Percentiles rank a stretch among this genome's conserved stretches.
These are phyloP conservation scores for Drosophila paramelanica DNA, from an alignment of 2,888 invertebrate species.

Conservation along the genomic window DNA sequence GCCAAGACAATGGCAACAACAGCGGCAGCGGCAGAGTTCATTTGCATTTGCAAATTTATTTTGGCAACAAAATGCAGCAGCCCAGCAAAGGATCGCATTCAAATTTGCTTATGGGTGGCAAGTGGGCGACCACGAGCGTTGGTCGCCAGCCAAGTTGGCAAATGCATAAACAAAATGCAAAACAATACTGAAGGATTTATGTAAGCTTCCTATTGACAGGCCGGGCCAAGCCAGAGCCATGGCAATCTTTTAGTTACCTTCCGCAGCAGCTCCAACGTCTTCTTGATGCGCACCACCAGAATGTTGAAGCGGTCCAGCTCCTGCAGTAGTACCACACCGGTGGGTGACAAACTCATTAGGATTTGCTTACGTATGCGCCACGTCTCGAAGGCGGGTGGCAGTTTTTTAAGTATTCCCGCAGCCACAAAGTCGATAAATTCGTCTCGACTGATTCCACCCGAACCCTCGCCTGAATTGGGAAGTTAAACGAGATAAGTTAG, in stretches of 20 bases:
- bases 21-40: constrained; percentile 53
- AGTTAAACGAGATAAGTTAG: constrained; percentile 33
- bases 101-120: constrained; percentile 47
- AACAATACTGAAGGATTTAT: constrained; percentile 78
- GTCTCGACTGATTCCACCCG: constrained; percentile 92
- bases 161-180: constrained; percentile 76
- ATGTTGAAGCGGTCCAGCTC: constrained; percentile 95
- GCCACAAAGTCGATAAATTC: constrained; percentile 93
- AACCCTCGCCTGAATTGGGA: constrained; percentile 87
- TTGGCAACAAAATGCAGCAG: constrained; percentile 68
- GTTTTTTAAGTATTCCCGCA: constrained; percentile 90
- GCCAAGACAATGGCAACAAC: constrained; percentile 57
- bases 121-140: constrained; percentile 49
- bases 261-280: constrained; percentile 89
- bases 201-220: constrained; percentile 68
- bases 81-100: constrained; percentile 39
- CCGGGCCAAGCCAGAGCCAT: constrained; percentile 39
- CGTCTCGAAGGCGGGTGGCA: constrained; percentile 92
- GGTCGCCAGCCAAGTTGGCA: constrained; percentile 72
- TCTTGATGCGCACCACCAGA: constrained; percentile 89
- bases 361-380: constrained; percentile 92
- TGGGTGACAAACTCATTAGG: constrained; percentile 92
- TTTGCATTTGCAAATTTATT: constrained; percentile 78
- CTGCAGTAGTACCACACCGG: constrained; percentile 94
- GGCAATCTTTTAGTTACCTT: constrained; percentile 84